These are phyloP conservation scores for Acanthococcus lagerstroemiae DNA, from an alignment of 2,888 invertebrate species.

Conservation along the genomic window DNA sequence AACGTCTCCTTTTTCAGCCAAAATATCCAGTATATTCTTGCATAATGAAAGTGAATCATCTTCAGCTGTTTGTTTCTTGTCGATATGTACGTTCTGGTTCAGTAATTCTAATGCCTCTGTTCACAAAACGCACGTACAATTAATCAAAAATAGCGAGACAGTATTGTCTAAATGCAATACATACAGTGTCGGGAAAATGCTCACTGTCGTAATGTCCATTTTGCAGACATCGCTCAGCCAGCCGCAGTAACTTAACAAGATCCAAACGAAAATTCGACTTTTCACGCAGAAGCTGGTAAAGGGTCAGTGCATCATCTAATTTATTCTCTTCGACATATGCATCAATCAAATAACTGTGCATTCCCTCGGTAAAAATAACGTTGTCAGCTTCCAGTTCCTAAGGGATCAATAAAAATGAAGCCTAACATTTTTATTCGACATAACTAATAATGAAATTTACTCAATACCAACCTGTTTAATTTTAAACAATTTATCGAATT, in stretches of 20 bases:
- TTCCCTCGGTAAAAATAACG: not conserved
- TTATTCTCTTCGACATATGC: not conserved
- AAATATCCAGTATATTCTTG: not conserved
- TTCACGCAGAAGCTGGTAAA: not conserved
- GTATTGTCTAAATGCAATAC: not conserved
- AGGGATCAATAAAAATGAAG: not conserved
- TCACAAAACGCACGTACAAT: not conserved
- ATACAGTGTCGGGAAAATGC: too few relatives aligned
- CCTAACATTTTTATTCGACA: not conserved
- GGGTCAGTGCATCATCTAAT: not conserved
- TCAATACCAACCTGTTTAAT: too few relatives aligned
- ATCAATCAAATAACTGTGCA: not conserved
- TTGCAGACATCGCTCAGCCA: not conserved
- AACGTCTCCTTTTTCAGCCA: not conserved
- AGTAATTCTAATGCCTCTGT: not conserved
- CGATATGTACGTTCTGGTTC: not conserved
- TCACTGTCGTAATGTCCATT: not conserved
- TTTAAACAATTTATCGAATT: not conserved
- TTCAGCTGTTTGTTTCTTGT: not conserved
- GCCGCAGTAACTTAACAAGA: not conserved
- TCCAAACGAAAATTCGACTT: not conserved
- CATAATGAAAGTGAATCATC: not conserved
- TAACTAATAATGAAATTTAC: not conserved
- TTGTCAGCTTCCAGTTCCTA: not conserved
- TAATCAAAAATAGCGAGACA: too few relatives aligned